phyloP scores from a whole-genome alignment of 2,888 invertebrate genomes.

The Platerodrilus igneus region DNA sequence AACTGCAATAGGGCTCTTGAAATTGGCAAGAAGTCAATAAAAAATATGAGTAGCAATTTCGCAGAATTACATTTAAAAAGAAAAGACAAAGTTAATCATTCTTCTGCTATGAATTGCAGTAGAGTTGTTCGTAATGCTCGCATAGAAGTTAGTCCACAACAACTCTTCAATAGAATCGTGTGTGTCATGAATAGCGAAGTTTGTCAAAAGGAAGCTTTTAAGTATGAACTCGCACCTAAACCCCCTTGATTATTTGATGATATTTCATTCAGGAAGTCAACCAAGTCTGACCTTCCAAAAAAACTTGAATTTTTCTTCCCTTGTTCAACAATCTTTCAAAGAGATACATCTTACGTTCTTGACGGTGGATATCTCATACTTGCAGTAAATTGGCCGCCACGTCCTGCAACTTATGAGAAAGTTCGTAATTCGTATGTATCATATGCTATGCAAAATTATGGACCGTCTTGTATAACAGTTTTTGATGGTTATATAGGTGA shows the following conservation, averaged over 20 bases:
- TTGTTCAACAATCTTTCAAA: conserved; percentile 1
- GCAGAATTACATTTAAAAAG: conserved; percentile 6
- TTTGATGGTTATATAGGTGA: conserved; percentile 9
- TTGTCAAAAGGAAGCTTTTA: conserved; percentile 5
- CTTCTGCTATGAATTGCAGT: conserved; percentile 2
- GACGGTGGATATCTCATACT: conserved; percentile 8
- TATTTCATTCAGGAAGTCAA: conserved; percentile 4
- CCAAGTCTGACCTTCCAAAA: conserved; percentile 5
- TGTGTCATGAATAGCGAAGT: conserved; percentile 5
- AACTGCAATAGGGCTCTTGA: not conserved
- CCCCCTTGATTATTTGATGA: conserved; percentile 5
- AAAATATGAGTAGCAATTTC: too few relatives aligned
- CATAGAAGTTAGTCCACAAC: conserved; percentile 5
- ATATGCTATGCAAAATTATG: conserved; percentile 6
- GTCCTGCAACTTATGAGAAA: conserved; percentile 8
- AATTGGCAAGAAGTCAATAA: too few relatives aligned
- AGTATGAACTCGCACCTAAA: conserved; percentile 6
- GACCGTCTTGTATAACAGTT: conserved; percentile 3
- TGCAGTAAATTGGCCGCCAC: conserved; percentile 6
- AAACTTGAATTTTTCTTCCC: conserved; percentile 5
- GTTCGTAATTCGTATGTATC: conserved; percentile 3
- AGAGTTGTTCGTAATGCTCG: conserved; percentile 7
- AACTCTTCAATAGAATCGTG: conserved; percentile 6
- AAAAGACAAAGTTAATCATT: conserved; percentile 5
- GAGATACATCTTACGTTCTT: conserved; percentile 6